Percentiles rank a stretch among this genome's conserved stretches.
Evolutionary conservation across 1,140 invertebrate genomes (phyloP).

Genomic region (Pogonus chalceus): DNA sequence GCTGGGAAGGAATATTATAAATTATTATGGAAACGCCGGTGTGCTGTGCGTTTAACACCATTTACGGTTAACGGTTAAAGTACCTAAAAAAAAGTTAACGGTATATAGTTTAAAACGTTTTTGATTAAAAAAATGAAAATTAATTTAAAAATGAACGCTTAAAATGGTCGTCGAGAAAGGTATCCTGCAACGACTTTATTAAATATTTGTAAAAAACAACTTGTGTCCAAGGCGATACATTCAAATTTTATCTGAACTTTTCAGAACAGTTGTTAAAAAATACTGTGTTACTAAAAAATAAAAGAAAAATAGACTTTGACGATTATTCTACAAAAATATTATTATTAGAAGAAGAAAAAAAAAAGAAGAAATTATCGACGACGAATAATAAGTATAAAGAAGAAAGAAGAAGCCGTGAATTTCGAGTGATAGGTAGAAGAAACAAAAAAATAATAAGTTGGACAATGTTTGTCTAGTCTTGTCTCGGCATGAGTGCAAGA

Average conservation of each 20-base stretch:
- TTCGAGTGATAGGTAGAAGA: slow-evolving; percentile 8
- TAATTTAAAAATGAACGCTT: slow-evolving; percentile 6
- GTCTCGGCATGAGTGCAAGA: background rate
- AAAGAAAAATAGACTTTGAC: slow-evolving; percentile 1
- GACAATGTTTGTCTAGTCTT: slow-evolving; percentile 12
- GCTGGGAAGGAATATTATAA: slow-evolving; percentile 1
- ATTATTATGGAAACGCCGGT: slow-evolving; percentile 6
- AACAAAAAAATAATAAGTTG: slow-evolving; percentile 19
- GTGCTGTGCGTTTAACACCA: background rate
- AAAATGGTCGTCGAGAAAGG: background rate
- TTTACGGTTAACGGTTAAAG: slow-evolving; percentile 1
- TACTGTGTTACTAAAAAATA: slow-evolving; percentile 6
- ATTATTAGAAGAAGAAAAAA: slow-evolving; percentile 4
- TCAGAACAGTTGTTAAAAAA: slow-evolving; percentile 6
- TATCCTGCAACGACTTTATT: background rate
- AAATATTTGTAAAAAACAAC: slow-evolving; percentile 7
- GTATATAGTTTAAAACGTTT: slow-evolving; percentile 7
- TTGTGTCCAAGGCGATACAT: background rate
- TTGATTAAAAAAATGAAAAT: slow-evolving; percentile 1
- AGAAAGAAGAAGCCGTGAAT: background rate
- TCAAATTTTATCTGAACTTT: background rate
- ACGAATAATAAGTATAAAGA: background rate
- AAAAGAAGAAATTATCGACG: background rate
- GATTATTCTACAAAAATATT: slow-evolving; percentile 12
- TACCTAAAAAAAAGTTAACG: too few relatives aligned